Percentiles rank a stretch among this genome's conserved stretches.
These are phyloP conservation scores for Tetragonisca angustula DNA, from an alignment of 2,888 invertebrate genomes.

Conservation along the genomic window DNA sequence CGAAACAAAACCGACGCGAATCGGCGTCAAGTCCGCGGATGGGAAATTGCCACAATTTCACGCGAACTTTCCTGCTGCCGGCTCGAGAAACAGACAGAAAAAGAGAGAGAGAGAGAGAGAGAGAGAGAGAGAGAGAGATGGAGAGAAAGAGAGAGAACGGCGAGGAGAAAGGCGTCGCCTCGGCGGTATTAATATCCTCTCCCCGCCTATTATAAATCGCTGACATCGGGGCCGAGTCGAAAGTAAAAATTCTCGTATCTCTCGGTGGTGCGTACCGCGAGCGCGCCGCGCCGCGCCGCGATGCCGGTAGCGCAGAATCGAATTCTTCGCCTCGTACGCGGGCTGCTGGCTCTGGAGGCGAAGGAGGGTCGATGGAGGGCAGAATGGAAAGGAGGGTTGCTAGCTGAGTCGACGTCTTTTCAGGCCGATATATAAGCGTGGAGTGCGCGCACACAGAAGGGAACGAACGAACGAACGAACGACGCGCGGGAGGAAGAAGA, in stretches of 20 bases:
- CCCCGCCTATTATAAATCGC: slow-evolving; percentile 49
- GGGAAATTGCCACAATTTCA: slow-evolving; percentile 8
- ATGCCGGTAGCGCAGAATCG: slow-evolving; percentile 69
- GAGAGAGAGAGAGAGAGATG: background rate
- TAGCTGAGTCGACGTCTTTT: slow-evolving; percentile 82
- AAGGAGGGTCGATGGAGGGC: slow-evolving; percentile 64
- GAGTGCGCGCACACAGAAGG: slow-evolving; percentile 59
- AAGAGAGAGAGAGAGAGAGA: background rate
- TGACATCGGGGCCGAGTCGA: slow-evolving; percentile 52
- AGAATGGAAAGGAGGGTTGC: slow-evolving; percentile 73
- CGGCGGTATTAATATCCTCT: slow-evolving; percentile 44
- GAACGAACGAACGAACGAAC: slow-evolving; percentile 19
- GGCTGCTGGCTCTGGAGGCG: slow-evolving; percentile 41
- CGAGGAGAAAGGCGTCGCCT: background rate
- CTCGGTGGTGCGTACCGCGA: slow-evolving; percentile 51
- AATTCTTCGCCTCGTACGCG: slow-evolving; percentile 69
- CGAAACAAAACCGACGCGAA: background rate
- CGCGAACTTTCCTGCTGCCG: slow-evolving; percentile 27
- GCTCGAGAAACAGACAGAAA: background rate
- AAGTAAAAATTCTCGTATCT: slow-evolving; percentile 64
- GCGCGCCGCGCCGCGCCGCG: slow-evolving; percentile 53
- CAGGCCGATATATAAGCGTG: slow-evolving; percentile 68
- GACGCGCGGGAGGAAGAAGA: slow-evolving; percentile 27
- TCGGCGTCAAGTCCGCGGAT: background rate
- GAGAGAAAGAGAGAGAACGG: background rate